Conservation (phyloP, 2,888 invertebrate species). For the Gibbula magus region DNA sequence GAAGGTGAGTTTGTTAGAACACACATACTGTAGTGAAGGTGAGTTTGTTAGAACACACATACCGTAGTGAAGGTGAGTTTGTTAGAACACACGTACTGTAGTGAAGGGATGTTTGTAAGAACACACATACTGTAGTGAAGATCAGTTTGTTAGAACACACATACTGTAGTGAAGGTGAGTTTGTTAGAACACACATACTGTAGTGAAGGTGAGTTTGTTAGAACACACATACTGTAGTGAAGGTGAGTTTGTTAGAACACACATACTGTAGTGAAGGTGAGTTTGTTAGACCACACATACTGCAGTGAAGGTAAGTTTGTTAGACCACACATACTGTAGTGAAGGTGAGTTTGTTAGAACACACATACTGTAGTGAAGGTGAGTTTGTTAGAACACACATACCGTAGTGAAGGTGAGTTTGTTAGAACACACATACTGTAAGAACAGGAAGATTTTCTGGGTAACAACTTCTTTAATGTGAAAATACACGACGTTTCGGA, state of each 20-base stretch:
- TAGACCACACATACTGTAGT: too few relatives aligned
- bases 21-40: slow-evolving; percentile 79
- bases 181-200: too few relatives aligned
- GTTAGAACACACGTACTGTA: too few relatives aligned
- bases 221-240: slow-evolving; percentile 78
- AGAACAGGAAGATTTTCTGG: too few relatives aligned
- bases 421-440: too few relatives aligned
- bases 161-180: slow-evolving; percentile 80
- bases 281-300: too few relatives aligned
- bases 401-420: slow-evolving; percentile 80
- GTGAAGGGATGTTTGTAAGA: slow-evolving; percentile 81
- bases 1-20: slow-evolving; percentile 81
- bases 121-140: too few relatives aligned
- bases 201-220: slow-evolving; percentile 80
- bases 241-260: slow-evolving; percentile 81
- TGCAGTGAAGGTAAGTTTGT: slow-evolving; percentile 80
- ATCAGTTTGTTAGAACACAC: too few relatives aligned
- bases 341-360: slow-evolving; percentile 81
- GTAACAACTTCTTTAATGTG: too few relatives aligned
- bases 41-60: too few relatives aligned
- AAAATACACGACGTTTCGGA: too few relatives aligned
- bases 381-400: too few relatives aligned
- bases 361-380: slow-evolving; percentile 79
- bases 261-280: slow-evolving; percentile 80
- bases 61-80: slow-evolving; percentile 80